Percentiles rank a stretch among this genome's conserved stretches.
phyloP scores from a whole-genome alignment of 2,888 invertebrate species.

The Nomada flava region DNA sequence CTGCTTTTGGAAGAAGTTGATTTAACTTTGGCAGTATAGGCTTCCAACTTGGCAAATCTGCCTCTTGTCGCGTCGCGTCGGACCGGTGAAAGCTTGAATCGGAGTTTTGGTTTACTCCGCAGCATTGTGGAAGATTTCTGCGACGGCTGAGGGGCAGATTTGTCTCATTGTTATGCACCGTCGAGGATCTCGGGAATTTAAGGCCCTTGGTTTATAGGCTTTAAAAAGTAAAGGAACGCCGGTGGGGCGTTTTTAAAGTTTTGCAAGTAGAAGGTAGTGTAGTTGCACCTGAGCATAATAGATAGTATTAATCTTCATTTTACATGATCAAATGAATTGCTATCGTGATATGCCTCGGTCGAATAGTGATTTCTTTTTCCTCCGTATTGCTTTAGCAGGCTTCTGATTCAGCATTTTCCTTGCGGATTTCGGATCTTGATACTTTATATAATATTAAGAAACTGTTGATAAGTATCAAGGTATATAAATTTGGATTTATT shows the following conservation, averaged over 20 bases:
- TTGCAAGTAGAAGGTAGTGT: background rate
- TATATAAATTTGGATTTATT: too few species aligned
- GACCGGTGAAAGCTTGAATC: background rate
- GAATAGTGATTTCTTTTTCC: background rate
- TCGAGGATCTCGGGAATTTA: conserved; percentile 12
- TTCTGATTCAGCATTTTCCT: too few species aligned
- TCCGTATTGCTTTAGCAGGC: background rate
- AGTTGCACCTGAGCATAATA: background rate
- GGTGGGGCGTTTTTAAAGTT: background rate
- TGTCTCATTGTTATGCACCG: conserved; percentile 16
- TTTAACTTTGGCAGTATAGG: background rate
- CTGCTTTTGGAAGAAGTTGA: background rate
- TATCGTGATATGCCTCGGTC: background rate
- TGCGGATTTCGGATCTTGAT: too few species aligned
- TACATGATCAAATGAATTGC: background rate
- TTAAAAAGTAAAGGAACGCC: background rate
- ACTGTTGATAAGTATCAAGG: too few species aligned
- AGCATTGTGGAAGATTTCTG: background rate
- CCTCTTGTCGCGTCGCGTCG: background rate
- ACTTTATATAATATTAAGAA: too few species aligned
- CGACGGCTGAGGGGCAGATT: background rate
- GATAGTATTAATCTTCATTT: background rate
- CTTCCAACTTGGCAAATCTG: background rate
- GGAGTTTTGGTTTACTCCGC: background rate
- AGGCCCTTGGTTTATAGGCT: conserved; percentile 1